These are phyloP conservation scores for Siniperca undulata DNA, from an alignment of 2,797 vertebrate species.

Conservation along the genomic window DNA sequence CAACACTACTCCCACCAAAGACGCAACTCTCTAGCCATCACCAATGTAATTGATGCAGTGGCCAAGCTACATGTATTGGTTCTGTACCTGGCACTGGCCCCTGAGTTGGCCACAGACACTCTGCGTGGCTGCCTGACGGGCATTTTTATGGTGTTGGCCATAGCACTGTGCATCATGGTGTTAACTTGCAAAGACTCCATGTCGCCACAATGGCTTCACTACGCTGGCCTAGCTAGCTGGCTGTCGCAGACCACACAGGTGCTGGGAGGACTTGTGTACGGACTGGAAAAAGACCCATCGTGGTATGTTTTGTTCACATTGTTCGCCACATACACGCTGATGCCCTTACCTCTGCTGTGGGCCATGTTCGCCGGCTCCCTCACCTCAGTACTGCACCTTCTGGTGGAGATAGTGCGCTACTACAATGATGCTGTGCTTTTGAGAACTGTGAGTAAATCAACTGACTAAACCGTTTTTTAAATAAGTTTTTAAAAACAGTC, in stretches of 20 bases:
- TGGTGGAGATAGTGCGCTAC: constrained; percentile 71
- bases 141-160: constrained; percentile 80
- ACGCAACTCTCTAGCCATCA: constrained; percentile 83
- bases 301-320: constrained; percentile 87
- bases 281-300: constrained; percentile 85
- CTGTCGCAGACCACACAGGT: constrained; percentile 85
- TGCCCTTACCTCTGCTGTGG: constrained; percentile 87
- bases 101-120: constrained; percentile 64
- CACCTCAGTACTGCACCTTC: constrained; percentile 82
- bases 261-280: constrained; percentile 81
- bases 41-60: constrained; percentile 83
- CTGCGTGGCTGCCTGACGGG: constrained; percentile 75
- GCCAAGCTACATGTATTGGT: constrained; percentile 84
- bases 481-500: neutral
- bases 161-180: constrained; percentile 77
- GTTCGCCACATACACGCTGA: constrained; percentile 87
- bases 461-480: neutral
- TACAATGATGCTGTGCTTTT: constrained; percentile 74
- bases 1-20: constrained; percentile 85
- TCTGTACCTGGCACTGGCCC: constrained; percentile 81
- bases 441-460: constrained; percentile 77
- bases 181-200: constrained; percentile 80
- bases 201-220: constrained; percentile 83
- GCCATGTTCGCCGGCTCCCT: constrained; percentile 84
- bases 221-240: constrained; percentile 84